Conservation (phyloP, 2,888 invertebrate species). For the Stenurella melanura region DNA sequence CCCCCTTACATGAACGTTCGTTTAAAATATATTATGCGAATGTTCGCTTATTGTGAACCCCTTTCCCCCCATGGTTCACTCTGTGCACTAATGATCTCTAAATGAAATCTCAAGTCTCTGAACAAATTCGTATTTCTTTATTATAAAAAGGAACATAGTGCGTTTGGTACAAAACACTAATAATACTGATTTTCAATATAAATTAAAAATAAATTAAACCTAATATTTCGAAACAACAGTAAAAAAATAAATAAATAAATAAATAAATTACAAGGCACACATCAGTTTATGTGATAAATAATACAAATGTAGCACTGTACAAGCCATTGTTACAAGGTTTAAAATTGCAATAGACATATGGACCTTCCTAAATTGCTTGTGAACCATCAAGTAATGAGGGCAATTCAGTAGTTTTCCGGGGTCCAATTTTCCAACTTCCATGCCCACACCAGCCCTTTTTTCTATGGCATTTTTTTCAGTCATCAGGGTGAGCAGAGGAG, state of each 20-base stretch:
- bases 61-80: no score
- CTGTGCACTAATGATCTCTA: no score
- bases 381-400: slow-evolving; percentile 85
- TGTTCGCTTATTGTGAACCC: no score
- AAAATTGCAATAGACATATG: slow-evolving; percentile 88
- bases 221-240: slow-evolving; percentile 41
- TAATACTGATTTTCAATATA: slow-evolving; percentile 49
- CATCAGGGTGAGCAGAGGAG: slow-evolving; percentile 84
- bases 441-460: slow-evolving; percentile 84
- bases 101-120: background rate
- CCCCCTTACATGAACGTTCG: no score
- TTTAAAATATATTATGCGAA: no score
- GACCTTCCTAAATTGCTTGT: slow-evolving; percentile 83
- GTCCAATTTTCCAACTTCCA: slow-evolving; percentile 84
- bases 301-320: slow-evolving; percentile 81
- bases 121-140: slow-evolving; percentile 18
- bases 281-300: slow-evolving; percentile 74
- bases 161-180: slow-evolving; percentile 45
- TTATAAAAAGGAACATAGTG: slow-evolving; percentile 29
- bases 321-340: slow-evolving; percentile 83
- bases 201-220: slow-evolving; percentile 44
- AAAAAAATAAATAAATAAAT: slow-evolving; percentile 36
- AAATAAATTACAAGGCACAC: slow-evolving; percentile 52
- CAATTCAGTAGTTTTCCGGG: slow-evolving; percentile 84
- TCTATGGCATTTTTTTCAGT: slow-evolving; percentile 85